Evolutionary conservation across 1,140 invertebrate genomes (phyloP), one percentile per base, ranked within the genome.

Genomic region (Caerostris extrusa): DNA sequence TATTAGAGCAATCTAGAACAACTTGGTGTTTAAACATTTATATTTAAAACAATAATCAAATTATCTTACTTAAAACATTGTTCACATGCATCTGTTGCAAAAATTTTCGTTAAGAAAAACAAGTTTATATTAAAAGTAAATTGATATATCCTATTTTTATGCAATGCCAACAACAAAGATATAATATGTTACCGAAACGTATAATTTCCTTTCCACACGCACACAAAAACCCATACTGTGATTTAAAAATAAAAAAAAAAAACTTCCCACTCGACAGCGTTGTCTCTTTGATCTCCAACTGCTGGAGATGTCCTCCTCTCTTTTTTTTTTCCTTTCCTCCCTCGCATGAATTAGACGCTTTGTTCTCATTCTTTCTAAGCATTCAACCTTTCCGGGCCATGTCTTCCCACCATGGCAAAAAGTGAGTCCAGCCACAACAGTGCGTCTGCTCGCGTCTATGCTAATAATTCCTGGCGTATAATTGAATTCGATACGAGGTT

Each of bases 401-500:
- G 50, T 77, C 71, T 4, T 53, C 53, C 5, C 34, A 77, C 71
- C 71, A 77, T 8, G 12, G 34, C 71, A n/a, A 50, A 34, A 19
- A 77, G 71, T 50, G 50, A 50, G 71, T 50, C 34, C 17, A 17
- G 17, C 71, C 50, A 50, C 34, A 77, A 77, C 71, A 77, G 53
- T 77, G 53, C 10, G 34, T 14, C 71, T 17, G 71, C 34, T 77
- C 34, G 71, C 71, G 2, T 77, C 34, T 85, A 57, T 85, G 55
- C 83, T 85, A 60, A 60, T 85, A 85, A 58, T 85, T 85, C 50
- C 83, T 88, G 10, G 14, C 50, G 19, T 82, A 34, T 91, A 91
- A 91, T 91, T 91, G 89, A 91, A 91, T 91, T 77, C 56, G 71
- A 67, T 87, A 83, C 19, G 71, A 77, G 14, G 71, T 77, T 34